phyloP scores from a whole-genome alignment of 2,113 vertebrate genomes.

The Dromiciops gliroides region DNA sequence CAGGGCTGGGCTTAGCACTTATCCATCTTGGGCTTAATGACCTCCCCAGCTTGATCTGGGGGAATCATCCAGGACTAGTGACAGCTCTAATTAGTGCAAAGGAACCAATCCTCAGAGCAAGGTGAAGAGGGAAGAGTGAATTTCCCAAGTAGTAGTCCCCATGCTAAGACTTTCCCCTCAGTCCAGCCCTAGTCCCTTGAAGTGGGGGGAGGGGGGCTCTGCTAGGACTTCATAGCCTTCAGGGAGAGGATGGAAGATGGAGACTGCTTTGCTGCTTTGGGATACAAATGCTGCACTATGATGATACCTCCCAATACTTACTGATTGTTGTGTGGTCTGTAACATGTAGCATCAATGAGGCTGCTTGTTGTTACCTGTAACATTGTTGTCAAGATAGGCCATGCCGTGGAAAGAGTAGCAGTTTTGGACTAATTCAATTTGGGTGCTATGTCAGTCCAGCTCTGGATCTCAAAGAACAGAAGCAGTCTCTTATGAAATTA shows the following conservation, averaged over 20 bases:
- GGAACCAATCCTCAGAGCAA: background rate
- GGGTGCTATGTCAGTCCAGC: background rate
- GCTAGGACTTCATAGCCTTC: background rate
- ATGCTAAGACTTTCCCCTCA: background rate
- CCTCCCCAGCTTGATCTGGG: constrained; percentile 60
- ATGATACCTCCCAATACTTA: background rate
- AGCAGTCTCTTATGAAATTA: background rate
- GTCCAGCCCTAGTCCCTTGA: background rate
- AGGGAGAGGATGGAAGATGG: background rate
- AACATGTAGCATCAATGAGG: background rate
- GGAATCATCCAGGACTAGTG: constrained; percentile 65
- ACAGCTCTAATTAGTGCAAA: constrained; percentile 77
- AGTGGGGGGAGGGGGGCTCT: background rate
- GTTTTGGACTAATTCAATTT: background rate
- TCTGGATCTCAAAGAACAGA: background rate
- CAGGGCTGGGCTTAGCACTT: constrained; percentile 70
- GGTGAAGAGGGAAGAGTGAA: constrained; percentile 5
- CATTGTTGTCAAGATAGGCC: background rate
- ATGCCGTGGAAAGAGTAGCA: background rate
- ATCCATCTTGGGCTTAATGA: constrained; percentile 76
- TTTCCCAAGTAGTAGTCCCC: background rate
- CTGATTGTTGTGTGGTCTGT: background rate
- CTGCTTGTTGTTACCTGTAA: background rate
- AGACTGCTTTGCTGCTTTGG: background rate
- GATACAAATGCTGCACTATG: background rate